Percentiles rank a stretch among this genome's conserved stretches.
Conservation (phyloP, 2,888 invertebrate species). For the Diadromus collaris region DNA sequence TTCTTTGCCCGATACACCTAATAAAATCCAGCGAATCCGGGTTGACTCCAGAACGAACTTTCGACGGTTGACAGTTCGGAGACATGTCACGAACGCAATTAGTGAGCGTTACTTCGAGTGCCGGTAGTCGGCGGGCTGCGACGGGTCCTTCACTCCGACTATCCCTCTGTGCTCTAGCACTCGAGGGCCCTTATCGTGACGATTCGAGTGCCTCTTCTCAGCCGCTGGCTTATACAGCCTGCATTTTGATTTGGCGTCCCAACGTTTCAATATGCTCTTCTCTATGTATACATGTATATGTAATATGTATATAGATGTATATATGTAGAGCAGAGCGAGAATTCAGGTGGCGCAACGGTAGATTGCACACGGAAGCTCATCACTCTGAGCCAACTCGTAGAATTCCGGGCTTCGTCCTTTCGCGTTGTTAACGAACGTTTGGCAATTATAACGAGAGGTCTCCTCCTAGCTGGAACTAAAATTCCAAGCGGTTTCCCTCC, state of each 20-base stretch:
- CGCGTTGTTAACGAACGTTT: constrained; percentile 55
- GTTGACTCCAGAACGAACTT: constrained; percentile 65
- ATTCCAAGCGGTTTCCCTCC: neutral
- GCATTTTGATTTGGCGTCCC: constrained; percentile 78
- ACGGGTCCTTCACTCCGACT: constrained; percentile 69
- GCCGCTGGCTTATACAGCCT: constrained; percentile 66
- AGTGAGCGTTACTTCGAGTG: constrained; percentile 79
- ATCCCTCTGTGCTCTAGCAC: constrained; percentile 52
- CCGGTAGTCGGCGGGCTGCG: constrained; percentile 59
- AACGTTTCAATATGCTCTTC: constrained; percentile 69
- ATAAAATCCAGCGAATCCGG: constrained; percentile 23
- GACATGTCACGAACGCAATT: constrained; percentile 80
- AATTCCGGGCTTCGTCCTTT: constrained; percentile 28
- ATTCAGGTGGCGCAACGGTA: constrained; percentile 11
- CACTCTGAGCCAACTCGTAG: constrained; percentile 28
- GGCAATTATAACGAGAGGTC: constrained; percentile 54
- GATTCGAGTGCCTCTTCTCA: constrained; percentile 57
- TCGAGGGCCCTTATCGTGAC: constrained; percentile 54
- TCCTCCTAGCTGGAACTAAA: constrained; percentile 1
- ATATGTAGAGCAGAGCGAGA: neutral
- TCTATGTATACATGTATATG: neutral
- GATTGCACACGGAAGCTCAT: constrained; percentile 57
- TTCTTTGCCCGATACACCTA: constrained; percentile 1
- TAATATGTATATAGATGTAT: constrained; percentile 8
- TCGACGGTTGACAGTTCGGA: constrained; percentile 75